A percentile compares a stretch with the other conserved stretches of the same genome.
phyloP scores from a whole-genome alignment of 2,113 vertebrate species.

The Catharus bicknelli region DNA sequence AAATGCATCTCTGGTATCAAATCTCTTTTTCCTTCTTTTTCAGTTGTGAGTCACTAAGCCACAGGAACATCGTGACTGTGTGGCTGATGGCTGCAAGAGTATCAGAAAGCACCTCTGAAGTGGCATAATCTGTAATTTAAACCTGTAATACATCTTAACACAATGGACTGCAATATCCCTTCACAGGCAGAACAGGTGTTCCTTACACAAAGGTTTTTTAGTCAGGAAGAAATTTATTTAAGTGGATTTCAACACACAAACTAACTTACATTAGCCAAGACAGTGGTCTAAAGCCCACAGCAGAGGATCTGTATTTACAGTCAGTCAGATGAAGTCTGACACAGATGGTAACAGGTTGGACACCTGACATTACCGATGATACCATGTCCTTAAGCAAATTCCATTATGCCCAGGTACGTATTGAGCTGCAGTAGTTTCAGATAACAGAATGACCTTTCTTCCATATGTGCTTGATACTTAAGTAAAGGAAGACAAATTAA shows the following conservation, averaged over 20 bases:
- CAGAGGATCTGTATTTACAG: neutral
- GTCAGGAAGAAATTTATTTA: neutral
- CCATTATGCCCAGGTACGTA: neutral
- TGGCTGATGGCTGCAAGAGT: neutral
- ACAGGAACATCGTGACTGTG: neutral
- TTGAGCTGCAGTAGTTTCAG: slow-evolving; percentile 18
- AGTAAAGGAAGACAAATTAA: slow-evolving; percentile 31
- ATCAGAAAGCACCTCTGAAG: neutral
- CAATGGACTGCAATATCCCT: neutral
- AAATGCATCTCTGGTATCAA: neutral
- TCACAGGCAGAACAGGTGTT: neutral
- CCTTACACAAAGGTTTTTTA: neutral
- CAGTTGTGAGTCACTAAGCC: neutral
- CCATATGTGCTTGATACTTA: neutral
- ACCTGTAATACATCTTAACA: neutral
- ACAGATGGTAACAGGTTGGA: neutral
- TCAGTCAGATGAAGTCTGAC: neutral
- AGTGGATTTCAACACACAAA: neutral
- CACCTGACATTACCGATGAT: slow-evolving; percentile 18
- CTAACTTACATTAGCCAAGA: neutral
- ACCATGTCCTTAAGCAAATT: slow-evolving; percentile 13
- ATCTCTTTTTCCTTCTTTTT: neutral
- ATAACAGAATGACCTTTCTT: slow-evolving; percentile 7
- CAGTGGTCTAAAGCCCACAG: neutral
- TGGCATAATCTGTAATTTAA: slow-evolving; percentile 4